phyloP scores from a whole-genome alignment of 2,797 vertebrate species.

The Schizopygopsis pylzovi region DNA sequence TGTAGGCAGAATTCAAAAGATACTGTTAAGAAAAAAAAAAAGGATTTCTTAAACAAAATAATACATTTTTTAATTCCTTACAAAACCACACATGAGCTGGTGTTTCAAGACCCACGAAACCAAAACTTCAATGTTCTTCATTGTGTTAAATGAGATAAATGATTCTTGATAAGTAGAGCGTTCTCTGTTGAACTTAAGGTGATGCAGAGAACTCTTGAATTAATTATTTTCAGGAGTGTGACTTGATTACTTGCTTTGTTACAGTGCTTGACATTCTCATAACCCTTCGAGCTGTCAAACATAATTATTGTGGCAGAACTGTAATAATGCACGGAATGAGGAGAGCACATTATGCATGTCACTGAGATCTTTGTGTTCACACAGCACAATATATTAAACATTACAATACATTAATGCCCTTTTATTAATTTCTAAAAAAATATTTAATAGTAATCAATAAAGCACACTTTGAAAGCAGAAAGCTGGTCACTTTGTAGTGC shows the following conservation, averaged over 20 bases:
- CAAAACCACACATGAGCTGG: background rate
- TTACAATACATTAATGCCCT: background rate
- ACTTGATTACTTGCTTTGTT: constrained; percentile 4
- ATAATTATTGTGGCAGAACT: constrained; percentile 5
- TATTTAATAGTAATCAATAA: background rate
- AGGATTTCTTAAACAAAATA: background rate
- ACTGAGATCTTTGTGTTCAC: background rate
- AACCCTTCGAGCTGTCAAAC: constrained; percentile 32
- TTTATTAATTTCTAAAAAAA: background rate
- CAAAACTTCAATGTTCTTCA: background rate
- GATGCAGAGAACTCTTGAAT: background rate
- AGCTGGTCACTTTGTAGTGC: background rate
- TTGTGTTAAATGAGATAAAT: background rate
- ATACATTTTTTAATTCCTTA: background rate
- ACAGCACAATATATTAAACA: background rate
- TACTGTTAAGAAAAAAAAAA: background rate
- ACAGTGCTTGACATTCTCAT: constrained; percentile 9
- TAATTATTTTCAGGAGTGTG: background rate
- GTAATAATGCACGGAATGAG: constrained; percentile 20
- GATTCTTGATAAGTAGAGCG: background rate
- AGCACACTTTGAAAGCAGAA: background rate
- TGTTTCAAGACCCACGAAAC: background rate
- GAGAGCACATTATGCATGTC: background rate
- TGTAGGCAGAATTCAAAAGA: background rate
- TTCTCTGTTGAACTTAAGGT: background rate